These are phyloP conservation scores for Beris chalybata DNA, from an alignment of 2,888 invertebrate genomes.

Conservation along the genomic window DNA sequence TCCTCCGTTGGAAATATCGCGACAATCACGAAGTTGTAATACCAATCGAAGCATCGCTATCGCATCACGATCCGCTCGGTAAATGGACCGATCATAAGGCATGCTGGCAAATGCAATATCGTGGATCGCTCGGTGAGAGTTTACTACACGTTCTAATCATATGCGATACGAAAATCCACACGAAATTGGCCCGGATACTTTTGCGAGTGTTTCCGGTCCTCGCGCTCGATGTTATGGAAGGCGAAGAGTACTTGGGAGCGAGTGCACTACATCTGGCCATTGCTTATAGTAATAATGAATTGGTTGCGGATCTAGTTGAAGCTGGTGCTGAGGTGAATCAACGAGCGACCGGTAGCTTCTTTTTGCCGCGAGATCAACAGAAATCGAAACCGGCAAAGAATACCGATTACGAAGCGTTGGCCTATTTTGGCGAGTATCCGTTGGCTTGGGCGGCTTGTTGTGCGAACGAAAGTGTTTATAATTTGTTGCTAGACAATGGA, in stretches of 20 bases:
- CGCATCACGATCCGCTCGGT: constrained; percentile 82
- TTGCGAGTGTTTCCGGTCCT: constrained; percentile 89
- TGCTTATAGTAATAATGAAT: constrained; percentile 93
- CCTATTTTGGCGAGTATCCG: constrained; percentile 96
- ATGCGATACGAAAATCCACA: constrained; percentile 80
- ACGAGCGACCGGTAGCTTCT: constrained; percentile 94
- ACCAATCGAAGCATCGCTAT: constrained; percentile 83
- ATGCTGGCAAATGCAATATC: constrained; percentile 96
- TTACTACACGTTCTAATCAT: constrained; percentile 93
- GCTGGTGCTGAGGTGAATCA: constrained; percentile 91
- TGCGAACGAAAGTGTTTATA: constrained; percentile 96
- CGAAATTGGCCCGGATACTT: constrained; percentile 78
- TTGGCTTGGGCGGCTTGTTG: constrained; percentile 97
- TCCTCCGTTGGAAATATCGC: constrained; percentile 86
- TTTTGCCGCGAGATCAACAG: constrained; percentile 93
- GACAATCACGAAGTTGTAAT: constrained; percentile 82
- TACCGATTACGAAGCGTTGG: constrained; percentile 94
- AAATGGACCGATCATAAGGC: constrained; percentile 91
- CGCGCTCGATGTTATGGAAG: constrained; percentile 92
- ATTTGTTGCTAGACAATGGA: constrained; percentile 86
- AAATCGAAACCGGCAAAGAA: constrained; percentile 72
- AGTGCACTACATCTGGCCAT: constrained; percentile 95
- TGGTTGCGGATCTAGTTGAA: constrained; percentile 90
- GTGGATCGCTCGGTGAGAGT: constrained; percentile 94
- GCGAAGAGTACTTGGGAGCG: constrained; percentile 95